Evolutionary conservation across 2,888 invertebrate genomes (phyloP), one percentile per base, ranked within the genome.

Genomic region (Leptarthrus brevirostris): DNA sequence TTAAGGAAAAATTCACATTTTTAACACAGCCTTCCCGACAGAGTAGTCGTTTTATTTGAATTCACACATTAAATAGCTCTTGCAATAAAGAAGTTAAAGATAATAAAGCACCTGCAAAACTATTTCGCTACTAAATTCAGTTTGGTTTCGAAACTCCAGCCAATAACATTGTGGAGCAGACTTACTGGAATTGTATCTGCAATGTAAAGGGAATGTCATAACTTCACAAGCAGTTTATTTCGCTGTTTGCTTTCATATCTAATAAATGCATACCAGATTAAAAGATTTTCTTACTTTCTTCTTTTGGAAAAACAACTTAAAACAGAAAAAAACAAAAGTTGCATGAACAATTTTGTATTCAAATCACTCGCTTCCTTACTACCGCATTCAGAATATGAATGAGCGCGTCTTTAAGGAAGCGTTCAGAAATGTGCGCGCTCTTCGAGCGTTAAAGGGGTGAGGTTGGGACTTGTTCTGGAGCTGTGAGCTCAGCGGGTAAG

Each of bases 341-440:
- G 22, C 44, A 47, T 12, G 61, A 47, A 75, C 47, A 70, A 72
- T 72, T 75, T 75, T 44, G 74, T 74, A 75, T 75, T 75, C 75
- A 75, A 75, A 75, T 75, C 75, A 75, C 34, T 75, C 75, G 53
- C 66, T 44, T 61, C 53, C 54, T 56, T 40, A 18, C 56, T 36
- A 49, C 14, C 53, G 74, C 66, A 74, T 74, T 36, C 66, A 47
- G 75, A 75, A 75, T 75, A 75, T 73, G 71, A 75, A 75, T 75
- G 75, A 74, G 73, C 61, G 54, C 22, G 22, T 52, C 64, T 64
- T 64, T 64, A 64, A 64, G 64, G 24, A 64, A 64, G 6, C 64
- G 64, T 64, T 44, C 64, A 10, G 61, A 58, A 61, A 20, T 18
- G 26, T 49, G 26, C 47, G 44, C 72, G 54, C 71, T 40, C 16